phyloP scores from a whole-genome alignment of 2,888 invertebrate species.

The Eristalis tenax region DNA sequence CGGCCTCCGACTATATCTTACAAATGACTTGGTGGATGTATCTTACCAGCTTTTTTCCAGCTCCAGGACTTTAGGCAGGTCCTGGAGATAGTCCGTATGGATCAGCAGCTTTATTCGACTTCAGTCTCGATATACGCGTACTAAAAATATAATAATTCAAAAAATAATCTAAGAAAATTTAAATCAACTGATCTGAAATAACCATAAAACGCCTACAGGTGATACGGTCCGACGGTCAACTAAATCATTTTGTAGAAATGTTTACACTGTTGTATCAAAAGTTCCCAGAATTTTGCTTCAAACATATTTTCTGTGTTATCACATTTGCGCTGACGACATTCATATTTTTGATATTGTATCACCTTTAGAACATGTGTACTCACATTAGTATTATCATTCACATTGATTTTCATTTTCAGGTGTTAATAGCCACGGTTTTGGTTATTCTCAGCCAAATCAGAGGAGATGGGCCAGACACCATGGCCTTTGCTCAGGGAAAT shows the following conservation, averaged over 20 bases:
- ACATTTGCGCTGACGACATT: background rate
- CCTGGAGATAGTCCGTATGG: too few species aligned
- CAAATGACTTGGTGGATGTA: too few species aligned
- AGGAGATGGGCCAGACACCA: constrained; percentile 85
- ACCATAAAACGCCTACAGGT: background rate
- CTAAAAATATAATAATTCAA: too few species aligned
- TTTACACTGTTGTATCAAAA: background rate
- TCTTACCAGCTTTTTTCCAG: too few species aligned
- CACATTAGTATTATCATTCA: background rate
- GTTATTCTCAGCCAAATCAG: constrained; percentile 85
- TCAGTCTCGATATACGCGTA: too few species aligned
- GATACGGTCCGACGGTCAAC: background rate
- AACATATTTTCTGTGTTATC: background rate
- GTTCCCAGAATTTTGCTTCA: background rate
- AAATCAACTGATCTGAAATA: background rate
- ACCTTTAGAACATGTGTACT: background rate
- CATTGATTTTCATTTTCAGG: constrained; percentile 65
- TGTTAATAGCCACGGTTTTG: constrained; percentile 82
- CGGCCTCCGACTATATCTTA: too few species aligned
- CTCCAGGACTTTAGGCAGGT: too few species aligned
- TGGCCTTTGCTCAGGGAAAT: constrained; percentile 86
- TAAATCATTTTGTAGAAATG: background rate
- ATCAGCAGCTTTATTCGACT: too few species aligned
- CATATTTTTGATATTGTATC: background rate
- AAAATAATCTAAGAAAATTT: background rate